phyloP scores from a whole-genome alignment of 2,797 vertebrate species.

The Pangasius sanitwongsei region DNA sequence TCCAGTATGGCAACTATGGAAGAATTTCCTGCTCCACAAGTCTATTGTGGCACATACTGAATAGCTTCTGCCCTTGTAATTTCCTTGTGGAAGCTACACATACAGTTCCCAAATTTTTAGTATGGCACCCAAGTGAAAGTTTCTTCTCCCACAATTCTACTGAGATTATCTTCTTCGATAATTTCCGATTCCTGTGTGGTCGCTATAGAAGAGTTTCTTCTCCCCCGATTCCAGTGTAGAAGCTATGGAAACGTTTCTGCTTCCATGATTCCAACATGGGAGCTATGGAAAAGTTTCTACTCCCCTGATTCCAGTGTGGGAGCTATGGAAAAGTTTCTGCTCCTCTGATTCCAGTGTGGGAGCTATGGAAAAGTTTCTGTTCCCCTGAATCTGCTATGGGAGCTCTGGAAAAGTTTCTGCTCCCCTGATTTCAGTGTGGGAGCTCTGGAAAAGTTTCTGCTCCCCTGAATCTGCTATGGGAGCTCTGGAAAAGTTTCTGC shows the following conservation, averaged over 20 bases:
- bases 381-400: no score
- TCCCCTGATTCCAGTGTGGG: background rate
- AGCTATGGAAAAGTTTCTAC: background rate
- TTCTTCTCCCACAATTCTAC: background rate
- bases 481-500: background rate
- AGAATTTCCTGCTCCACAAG: background rate
- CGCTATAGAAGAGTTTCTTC: background rate
- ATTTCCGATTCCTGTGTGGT: background rate
- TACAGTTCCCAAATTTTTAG: background rate
- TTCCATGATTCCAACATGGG: background rate
- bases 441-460: background rate
- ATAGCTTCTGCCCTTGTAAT: background rate
- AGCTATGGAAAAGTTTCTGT: no score
- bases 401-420: background rate
- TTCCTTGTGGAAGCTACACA: background rate
- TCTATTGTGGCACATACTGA: background rate
- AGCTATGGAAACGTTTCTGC: background rate
- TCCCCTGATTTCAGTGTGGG: background rate
- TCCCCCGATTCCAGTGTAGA: background rate
- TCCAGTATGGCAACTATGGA: background rate
- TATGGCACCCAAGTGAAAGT: background rate
- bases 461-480: background rate
- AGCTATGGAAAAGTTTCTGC: background rate
- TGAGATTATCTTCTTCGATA: no score
- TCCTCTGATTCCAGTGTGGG: background rate